Evolutionary conservation across 1,140 invertebrate genomes (phyloP).

Genomic region (Drosophila dunni): DNA sequence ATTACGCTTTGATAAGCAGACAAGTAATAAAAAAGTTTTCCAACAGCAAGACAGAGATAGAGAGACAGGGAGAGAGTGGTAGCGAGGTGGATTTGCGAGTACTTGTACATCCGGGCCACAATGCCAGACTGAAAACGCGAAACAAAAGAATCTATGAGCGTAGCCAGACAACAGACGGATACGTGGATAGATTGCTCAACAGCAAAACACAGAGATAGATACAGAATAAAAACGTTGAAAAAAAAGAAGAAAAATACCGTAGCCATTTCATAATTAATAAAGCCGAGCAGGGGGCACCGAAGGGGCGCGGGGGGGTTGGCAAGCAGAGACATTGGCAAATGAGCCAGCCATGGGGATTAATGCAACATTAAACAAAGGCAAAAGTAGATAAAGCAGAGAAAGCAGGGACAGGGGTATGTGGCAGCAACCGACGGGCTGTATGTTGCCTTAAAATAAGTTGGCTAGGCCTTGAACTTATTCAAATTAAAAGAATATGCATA

Average conservation of each 20-base stretch:
- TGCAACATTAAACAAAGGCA: conserved; percentile 73
- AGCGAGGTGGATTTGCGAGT: conserved; percentile 1
- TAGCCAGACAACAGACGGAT: conserved; percentile 36
- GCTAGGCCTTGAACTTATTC: conserved; percentile 14
- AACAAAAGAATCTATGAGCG: conserved; percentile 78
- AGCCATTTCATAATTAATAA: conserved; percentile 80
- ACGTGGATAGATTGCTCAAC: conserved; percentile 37
- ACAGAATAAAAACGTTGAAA: conserved; percentile 11
- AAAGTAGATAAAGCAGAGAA: conserved; percentile 36
- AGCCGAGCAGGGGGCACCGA: conserved; percentile 18
- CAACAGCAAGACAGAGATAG: neutral
- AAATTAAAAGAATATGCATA: conserved; percentile 7
- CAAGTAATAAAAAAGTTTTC: conserved; percentile 67
- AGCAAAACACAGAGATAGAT: conserved; percentile 32
- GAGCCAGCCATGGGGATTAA: conserved; percentile 68
- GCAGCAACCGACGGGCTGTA: neutral
- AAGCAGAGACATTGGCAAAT: conserved; percentile 61
- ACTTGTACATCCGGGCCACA: conserved; percentile 39
- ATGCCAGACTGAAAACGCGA: conserved; percentile 63
- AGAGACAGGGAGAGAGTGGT: neutral
- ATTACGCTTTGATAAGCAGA: conserved; percentile 80
- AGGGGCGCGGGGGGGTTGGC: conserved; percentile 5
- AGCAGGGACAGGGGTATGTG: neutral
- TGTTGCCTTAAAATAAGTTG: conserved; percentile 14
- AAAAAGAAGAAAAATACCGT: conserved; percentile 40